Evolutionary conservation across 2,888 invertebrate species (phyloP).

Genomic region (Hylaea fasciaria): DNA sequence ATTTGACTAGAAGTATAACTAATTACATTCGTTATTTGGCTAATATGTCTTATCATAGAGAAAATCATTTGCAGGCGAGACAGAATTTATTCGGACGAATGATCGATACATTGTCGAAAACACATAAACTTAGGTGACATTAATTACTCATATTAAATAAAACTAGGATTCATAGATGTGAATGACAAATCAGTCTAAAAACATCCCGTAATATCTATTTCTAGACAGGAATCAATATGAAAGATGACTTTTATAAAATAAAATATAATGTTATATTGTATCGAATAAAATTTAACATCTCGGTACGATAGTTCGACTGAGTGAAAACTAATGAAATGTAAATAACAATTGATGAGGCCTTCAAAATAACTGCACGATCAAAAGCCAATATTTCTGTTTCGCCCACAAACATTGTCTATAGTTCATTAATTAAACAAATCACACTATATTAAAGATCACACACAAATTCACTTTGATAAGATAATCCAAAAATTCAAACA

Average conservation of each 20-base stretch:
- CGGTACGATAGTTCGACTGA: too few relatives aligned
- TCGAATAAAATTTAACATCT: too few relatives aligned
- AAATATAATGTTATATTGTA: too few relatives aligned
- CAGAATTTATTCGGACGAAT: neutral
- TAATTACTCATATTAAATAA: neutral
- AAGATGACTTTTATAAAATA: too few relatives aligned
- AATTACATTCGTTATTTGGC: constrained; percentile 57
- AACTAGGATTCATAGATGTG: too few relatives aligned
- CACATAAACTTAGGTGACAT: neutral
- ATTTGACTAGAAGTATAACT: constrained; percentile 60
- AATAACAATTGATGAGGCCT: too few relatives aligned
- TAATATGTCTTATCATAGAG: constrained; percentile 39
- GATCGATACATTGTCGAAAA: neutral
- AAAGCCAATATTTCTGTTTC: constrained; percentile 1
- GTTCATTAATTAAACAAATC: constrained; percentile 38
- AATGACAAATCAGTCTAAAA: too few relatives aligned
- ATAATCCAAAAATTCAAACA: constrained; percentile 23
- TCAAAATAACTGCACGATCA: neutral
- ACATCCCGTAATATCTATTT: too few relatives aligned
- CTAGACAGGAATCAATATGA: too few relatives aligned
- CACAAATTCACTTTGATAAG: constrained; percentile 41
- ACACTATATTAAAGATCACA: constrained; percentile 45
- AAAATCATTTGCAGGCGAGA: constrained; percentile 7
- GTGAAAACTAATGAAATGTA: too few relatives aligned
- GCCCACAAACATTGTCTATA: constrained; percentile 10